phyloP scores from a whole-genome alignment of 2,113 vertebrate species.

The Ursus arctos region DNA sequence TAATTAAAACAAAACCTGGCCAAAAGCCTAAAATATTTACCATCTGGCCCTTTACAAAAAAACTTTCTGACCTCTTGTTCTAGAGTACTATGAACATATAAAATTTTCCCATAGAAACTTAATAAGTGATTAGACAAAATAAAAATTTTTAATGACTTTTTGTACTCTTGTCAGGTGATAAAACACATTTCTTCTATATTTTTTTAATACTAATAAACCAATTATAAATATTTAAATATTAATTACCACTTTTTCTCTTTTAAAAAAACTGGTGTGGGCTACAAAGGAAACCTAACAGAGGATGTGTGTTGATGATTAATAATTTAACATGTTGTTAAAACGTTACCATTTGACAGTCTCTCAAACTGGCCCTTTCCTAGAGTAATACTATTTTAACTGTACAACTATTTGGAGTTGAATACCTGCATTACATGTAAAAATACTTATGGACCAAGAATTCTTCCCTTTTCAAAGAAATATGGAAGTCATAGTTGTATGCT shows the following conservation, averaged over 20 bases:
- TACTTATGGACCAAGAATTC: background rate
- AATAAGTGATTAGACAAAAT: conserved; percentile 12
- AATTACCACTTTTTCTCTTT: background rate
- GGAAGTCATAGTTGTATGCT: background rate
- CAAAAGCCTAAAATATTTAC: conserved; percentile 27
- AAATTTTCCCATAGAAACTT: background rate
- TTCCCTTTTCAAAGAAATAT: conserved; percentile 15
- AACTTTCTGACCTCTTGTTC: background rate
- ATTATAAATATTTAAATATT: background rate
- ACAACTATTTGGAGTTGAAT: conserved; percentile 22
- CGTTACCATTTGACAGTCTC: conserved; percentile 14
- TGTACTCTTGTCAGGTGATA: background rate
- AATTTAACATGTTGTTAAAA: conserved; percentile 28
- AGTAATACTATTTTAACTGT: background rate
- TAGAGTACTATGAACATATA: background rate
- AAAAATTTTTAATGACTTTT: background rate
- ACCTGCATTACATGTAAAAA: conserved; percentile 33
- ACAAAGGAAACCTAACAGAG: conserved; percentile 9
- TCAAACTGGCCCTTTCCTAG: background rate
- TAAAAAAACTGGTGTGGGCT: background rate
- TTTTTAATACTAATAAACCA: conserved; percentile 40
- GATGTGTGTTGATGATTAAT: background rate
- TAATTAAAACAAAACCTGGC: background rate
- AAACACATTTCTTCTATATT: background rate
- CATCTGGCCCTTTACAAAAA: background rate